phyloP scores from a whole-genome alignment of 2,888 invertebrate genomes.

The Onchidella celtica region DNA sequence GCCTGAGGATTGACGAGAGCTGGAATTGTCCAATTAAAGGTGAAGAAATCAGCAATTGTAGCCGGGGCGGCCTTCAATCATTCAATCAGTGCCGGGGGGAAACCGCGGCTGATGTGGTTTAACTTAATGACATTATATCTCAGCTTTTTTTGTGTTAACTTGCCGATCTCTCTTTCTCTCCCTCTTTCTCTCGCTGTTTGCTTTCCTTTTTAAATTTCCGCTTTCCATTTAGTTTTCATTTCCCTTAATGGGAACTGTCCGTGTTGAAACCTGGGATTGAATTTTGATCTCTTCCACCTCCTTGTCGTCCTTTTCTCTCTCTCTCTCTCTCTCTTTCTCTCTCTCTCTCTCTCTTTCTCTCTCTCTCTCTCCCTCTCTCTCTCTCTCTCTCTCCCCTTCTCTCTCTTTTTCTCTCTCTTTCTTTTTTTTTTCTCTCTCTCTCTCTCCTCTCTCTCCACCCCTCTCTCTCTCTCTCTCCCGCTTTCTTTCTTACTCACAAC shows the following conservation, averaged over 20 bases:
- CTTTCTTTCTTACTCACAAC: not conserved
- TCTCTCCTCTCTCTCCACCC: not conserved
- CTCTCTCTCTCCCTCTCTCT: slow-evolving; percentile 17
- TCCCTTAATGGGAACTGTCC: not conserved
- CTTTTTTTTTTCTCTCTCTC: not conserved
- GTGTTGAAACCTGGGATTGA: not conserved
- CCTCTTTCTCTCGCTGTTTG: not conserved
- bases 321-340: slow-evolving; percentile 9
- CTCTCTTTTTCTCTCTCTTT: slow-evolving; percentile 13
- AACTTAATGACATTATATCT: not conserved
- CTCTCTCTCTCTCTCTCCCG: not conserved
- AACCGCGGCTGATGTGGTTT: not conserved
- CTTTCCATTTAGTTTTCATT: not conserved
- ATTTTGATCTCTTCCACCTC: not conserved
- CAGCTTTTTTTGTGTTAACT: no score
- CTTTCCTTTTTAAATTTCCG: not conserved
- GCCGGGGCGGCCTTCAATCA: not conserved
- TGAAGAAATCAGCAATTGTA: not conserved
- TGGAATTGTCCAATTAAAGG: not conserved
- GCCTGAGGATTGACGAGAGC: no score
- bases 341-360: slow-evolving; percentile 16
- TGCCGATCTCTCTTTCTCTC: not conserved
- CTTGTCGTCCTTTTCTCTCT: no score
- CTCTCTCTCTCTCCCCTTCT: slow-evolving; percentile 15
- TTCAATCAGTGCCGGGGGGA: not conserved